phyloP scores from a whole-genome alignment of 2,888 invertebrate genomes.

The Dicranocentrus wangi region DNA sequence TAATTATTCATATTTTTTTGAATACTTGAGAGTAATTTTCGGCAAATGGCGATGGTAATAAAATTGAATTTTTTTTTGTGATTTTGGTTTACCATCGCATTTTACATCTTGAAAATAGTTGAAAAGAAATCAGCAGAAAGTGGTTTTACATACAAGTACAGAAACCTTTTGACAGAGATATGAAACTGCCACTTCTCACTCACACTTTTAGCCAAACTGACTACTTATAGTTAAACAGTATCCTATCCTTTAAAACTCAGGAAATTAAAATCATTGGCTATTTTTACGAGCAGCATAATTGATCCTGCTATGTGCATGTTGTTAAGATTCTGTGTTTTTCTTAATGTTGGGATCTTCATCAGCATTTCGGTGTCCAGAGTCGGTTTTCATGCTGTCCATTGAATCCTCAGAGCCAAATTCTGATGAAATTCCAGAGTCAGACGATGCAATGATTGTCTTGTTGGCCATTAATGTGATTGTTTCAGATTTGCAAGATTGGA shows the following conservation, averaged over 20 bases:
- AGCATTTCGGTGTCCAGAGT: neutral
- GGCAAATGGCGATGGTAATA: slow-evolving; percentile 5
- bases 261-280: slow-evolving; percentile 10
- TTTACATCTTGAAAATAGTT: slow-evolving; percentile 8
- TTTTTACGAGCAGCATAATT: slow-evolving; percentile 7
- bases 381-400: slow-evolving; percentile 34
- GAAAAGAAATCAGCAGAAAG: slow-evolving; percentile 6
- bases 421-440: slow-evolving; percentile 29
- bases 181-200: slow-evolving; percentile 21
- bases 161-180: neutral
- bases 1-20: slow-evolving; percentile 1
- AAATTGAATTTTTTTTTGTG: slow-evolving; percentile 5
- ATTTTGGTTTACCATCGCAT: neutral
- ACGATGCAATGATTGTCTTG: neutral
- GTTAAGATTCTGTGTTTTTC: neutral
- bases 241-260: slow-evolving; percentile 1
- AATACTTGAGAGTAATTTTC: slow-evolving; percentile 17
- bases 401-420: slow-evolving; percentile 15
- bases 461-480: neutral
- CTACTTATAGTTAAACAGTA: neutral
- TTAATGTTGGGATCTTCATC: neutral
- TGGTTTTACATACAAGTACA: slow-evolving; percentile 15
- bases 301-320: neutral
- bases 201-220: neutral
- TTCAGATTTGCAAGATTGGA: neutral